phyloP scores from a whole-genome alignment of 2,888 invertebrate species.

The Parascotia fuliginaria region DNA sequence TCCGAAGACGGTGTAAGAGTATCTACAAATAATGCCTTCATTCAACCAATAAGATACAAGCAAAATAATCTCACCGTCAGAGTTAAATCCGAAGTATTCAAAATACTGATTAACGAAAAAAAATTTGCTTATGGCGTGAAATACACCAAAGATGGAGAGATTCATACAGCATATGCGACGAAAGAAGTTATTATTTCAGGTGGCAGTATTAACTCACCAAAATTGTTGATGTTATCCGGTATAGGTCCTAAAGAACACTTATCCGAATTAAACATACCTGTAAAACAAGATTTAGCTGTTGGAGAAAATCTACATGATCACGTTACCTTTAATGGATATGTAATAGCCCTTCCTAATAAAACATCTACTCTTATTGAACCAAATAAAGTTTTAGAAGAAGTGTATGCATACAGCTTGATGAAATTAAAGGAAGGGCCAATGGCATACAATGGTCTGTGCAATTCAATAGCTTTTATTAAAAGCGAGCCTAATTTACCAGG shows the following conservation, averaged over 20 bases:
- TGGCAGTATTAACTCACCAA: constrained; percentile 66
- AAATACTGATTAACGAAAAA: constrained; percentile 82
- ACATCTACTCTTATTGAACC: constrained; percentile 72
- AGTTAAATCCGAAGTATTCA: constrained; percentile 80
- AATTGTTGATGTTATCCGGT: constrained; percentile 70
- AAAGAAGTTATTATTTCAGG: constrained; percentile 68
- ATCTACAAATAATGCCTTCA: constrained; percentile 88
- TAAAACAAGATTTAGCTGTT: constrained; percentile 59
- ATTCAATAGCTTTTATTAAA: constrained; percentile 85
- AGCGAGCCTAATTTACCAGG: constrained; percentile 62
- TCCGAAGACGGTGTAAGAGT: constrained; percentile 82
- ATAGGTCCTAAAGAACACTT: constrained; percentile 67
- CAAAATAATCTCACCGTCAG: constrained; percentile 79
- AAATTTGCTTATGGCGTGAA: constrained; percentile 63
- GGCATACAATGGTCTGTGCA: constrained; percentile 81
- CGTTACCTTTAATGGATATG: constrained; percentile 68
- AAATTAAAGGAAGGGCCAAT: constrained; percentile 74
- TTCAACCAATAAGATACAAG: constrained; percentile 86
- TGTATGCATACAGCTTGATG: constrained; percentile 62
- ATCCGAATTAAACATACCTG: constrained; percentile 51
- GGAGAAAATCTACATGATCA: constrained; percentile 69
- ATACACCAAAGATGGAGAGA: constrained; percentile 48
- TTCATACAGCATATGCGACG: constrained; percentile 55
- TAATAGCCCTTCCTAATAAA: constrained; percentile 79
- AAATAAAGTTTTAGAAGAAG: constrained; percentile 63